Percentiles rank a stretch among this genome's conserved stretches.
These are phyloP conservation scores for Oreonectes daqikongensis DNA, from an alignment of 2,797 vertebrate genomes.

Conservation along the genomic window DNA sequence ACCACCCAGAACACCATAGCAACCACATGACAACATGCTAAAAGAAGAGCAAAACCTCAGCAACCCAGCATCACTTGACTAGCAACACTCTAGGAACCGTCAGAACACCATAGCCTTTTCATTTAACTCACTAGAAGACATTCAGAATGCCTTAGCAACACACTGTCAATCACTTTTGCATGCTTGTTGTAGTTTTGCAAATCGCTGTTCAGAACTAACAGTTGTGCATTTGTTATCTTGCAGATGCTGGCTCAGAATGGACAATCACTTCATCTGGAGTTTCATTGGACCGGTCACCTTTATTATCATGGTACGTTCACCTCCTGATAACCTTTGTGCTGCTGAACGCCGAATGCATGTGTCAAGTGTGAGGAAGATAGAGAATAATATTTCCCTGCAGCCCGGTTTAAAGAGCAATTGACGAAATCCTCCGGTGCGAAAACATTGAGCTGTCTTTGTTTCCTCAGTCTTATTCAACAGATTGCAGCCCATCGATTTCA, in stretches of 20 bases:
- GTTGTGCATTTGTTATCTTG: conserved; percentile 27
- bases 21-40: not conserved
- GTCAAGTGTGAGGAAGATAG: conserved; percentile 44
- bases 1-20: not conserved
- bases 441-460: conserved; percentile 61
- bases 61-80: not conserved
- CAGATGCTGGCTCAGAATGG: conserved; percentile 97
- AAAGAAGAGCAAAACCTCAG: too few relatives aligned
- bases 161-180: not conserved
- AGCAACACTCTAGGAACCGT: not conserved
- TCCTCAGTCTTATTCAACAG: conserved; percentile 57
- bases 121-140: not conserved
- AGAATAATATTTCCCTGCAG: conserved; percentile 51
- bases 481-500: conserved; percentile 56
- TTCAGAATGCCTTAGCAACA: not conserved
- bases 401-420: conserved; percentile 56
- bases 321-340: not conserved
- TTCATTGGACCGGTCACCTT: conserved; percentile 98
- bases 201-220: conserved; percentile 1
- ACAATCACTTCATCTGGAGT: conserved; percentile 99
- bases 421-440: conserved; percentile 57
- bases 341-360: conserved; percentile 50
- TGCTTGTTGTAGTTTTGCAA: not conserved
- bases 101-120: too few relatives aligned
- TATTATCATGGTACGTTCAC: conserved; percentile 93